Base-by-base conservation (phyloP, 1,140 invertebrate genomes). In the Diorhabda sublineata region DNA sequence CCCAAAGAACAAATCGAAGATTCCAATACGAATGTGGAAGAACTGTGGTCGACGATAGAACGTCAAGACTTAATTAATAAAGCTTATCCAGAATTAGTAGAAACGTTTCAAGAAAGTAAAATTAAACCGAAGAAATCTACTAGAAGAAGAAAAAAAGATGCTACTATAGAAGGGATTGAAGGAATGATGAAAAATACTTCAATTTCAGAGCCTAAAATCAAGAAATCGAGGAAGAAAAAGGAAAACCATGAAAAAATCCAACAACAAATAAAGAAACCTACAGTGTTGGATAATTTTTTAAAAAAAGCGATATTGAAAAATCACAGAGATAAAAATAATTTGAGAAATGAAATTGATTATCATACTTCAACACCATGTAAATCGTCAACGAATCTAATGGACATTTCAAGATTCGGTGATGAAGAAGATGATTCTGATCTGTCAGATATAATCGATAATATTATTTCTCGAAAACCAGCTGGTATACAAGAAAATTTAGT, bases 81-180 rank as follows among this genome's bases (percentile, higher is more conserved):
- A 78, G 90, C 86, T 77, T 91, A 90, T 87, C 91, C 85, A 74
- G 79, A 85, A 56, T 74, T 91, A 71, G 89, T 89, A 59, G 82
- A 83, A 76, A 82, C 76, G 79, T 93, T 82, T 84, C 82, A 79
- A 82, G 84, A 81, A 78, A 85, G 79, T 76, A 88, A 84, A 83
- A 85, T 82, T 72, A 83, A 79, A 69, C 74, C 74, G 77, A 71
- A 79, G 79, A 74, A 77, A 79, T 8, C 61, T 43, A 64, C 76
- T 81, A 68, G 84, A 88, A 82, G 72, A 80, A 57, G 83, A 82
- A 73, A 79, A 77, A 75, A 86, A 68, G 75, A 72, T 81, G 56
- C 42, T 58, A 59, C 66, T 9, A 26, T 73, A 42, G 70, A 75
- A 61, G 68, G 75, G 66, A 63, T 73, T 7, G 60, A 70, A 4